phyloP scores from a whole-genome alignment of 1,140 invertebrate species.

The Chelonus insularis region DNA sequence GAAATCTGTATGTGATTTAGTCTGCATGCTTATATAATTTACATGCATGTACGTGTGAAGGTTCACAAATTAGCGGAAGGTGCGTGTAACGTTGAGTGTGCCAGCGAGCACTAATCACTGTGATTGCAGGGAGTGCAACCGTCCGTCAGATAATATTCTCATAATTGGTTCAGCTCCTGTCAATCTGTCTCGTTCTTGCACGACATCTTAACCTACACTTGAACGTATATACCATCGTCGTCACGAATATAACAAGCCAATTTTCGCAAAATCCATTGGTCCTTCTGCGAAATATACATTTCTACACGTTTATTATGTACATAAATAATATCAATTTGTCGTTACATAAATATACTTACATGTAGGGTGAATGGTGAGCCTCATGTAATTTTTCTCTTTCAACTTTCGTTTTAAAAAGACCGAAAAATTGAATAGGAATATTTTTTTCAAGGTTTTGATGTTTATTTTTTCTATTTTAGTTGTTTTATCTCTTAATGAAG shows the following conservation, averaged over 20 bases:
- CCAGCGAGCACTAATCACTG: conserved; percentile 48
- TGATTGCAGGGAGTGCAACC: conserved; percentile 51
- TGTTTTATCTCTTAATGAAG: no score
- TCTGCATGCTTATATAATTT: conserved; percentile 32
- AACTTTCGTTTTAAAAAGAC: no score
- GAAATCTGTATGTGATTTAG: not conserved
- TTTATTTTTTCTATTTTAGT: no score
- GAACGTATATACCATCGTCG: conserved; percentile 5
- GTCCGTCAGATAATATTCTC: conserved; percentile 51
- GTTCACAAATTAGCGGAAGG: conserved; percentile 52
- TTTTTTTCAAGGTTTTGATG: no score
- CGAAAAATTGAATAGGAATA: no score
- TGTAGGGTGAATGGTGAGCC: no score
- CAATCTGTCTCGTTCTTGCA: conserved; percentile 48
- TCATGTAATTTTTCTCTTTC: no score
- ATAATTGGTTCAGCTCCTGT: conserved; percentile 57
- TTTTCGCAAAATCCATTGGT: conserved; percentile 41
- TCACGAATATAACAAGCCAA: conserved; percentile 33
- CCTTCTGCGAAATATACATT: conserved; percentile 27
- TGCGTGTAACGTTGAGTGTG: conserved; percentile 20
- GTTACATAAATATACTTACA: no score
- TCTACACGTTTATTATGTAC: no score
- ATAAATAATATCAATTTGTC: no score
- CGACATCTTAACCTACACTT: conserved; percentile 48
- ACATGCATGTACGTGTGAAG: conserved; percentile 31